Evolutionary conservation across 1,140 invertebrate species (phyloP).

Genomic region (Diorhabda carinulata): DNA sequence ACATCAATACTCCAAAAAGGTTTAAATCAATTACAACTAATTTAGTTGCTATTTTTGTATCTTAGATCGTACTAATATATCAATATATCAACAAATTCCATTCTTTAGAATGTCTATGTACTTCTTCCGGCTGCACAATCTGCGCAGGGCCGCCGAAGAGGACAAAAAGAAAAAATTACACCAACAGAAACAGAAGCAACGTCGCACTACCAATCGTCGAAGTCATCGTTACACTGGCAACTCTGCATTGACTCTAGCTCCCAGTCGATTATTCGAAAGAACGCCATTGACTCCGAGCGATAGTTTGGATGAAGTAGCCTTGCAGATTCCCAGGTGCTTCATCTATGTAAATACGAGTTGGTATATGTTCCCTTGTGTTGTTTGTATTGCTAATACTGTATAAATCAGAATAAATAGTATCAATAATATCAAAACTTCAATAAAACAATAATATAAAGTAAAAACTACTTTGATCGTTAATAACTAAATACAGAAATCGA

Average conservation of each 20-base stretch:
- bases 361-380: slow-evolving; percentile 10
- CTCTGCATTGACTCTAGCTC: slow-evolving; percentile 59
- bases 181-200: slow-evolving; percentile 51
- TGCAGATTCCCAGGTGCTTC: slow-evolving; percentile 83
- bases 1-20: no score
- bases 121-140: slow-evolving; percentile 89
- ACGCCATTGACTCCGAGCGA: slow-evolving; percentile 79
- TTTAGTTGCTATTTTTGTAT: no score
- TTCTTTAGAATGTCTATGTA: slow-evolving; percentile 80
- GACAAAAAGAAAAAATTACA: slow-evolving; percentile 54
- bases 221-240: slow-evolving; percentile 46
- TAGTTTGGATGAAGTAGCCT: slow-evolving; percentile 85
- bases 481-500: no score
- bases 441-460: no score
- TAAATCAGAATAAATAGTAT: no score
- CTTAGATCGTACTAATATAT: no score
- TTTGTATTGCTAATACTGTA: neutral
- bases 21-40: no score
- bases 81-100: neutral
- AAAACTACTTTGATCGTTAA: no score
- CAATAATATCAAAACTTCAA: no score
- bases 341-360: slow-evolving; percentile 36
- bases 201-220: slow-evolving; percentile 41
- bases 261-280: slow-evolving; percentile 76
- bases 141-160: slow-evolving; percentile 72